These are phyloP conservation scores for Pseudorasbora parva DNA, from an alignment of 2,113 vertebrate species.

Conservation along the genomic window DNA sequence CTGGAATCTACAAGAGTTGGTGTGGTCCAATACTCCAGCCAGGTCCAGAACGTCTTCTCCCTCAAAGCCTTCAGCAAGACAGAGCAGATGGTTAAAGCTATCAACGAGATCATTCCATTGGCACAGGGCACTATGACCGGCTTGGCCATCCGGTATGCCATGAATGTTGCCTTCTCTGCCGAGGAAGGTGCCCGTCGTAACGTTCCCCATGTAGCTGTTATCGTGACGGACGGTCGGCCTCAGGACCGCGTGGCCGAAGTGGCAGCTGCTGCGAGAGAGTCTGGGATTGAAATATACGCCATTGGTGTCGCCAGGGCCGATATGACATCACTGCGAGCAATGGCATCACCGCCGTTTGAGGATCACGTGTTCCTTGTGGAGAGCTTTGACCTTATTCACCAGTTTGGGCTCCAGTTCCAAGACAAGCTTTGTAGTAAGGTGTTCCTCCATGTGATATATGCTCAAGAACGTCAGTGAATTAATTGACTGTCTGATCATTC, in stretches of 20 bases:
- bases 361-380: slow-evolving; percentile 96
- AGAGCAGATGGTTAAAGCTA: slow-evolving; percentile 85
- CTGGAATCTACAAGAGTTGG: slow-evolving; percentile 85
- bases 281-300: slow-evolving; percentile 92
- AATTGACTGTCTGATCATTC: background rate
- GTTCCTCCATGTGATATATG: slow-evolving; percentile 25
- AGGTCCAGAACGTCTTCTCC: slow-evolving; percentile 93
- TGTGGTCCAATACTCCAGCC: slow-evolving; percentile 97
- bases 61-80: slow-evolving; percentile 82
- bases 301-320: slow-evolving; percentile 94
- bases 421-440: slow-evolving; percentile 91
- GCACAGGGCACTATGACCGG: slow-evolving; percentile 98
- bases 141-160: slow-evolving; percentile 91
- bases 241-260: slow-evolving; percentile 95
- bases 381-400: slow-evolving; percentile 92
- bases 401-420: slow-evolving; percentile 94
- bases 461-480: background rate
- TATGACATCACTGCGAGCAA: slow-evolving; percentile 89
- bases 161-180: slow-evolving; percentile 87
- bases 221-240: slow-evolving; percentile 93
- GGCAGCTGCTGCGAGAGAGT: slow-evolving; percentile 84
- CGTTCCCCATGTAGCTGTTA: slow-evolving; percentile 86
- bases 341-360: slow-evolving; percentile 90
- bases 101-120: slow-evolving; percentile 87
- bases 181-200: slow-evolving; percentile 85